Evolutionary conservation across 2,797 vertebrate genomes (phyloP), one percentile per base, ranked within the genome.

Genomic region (Micromesistius poutassou): DNA sequence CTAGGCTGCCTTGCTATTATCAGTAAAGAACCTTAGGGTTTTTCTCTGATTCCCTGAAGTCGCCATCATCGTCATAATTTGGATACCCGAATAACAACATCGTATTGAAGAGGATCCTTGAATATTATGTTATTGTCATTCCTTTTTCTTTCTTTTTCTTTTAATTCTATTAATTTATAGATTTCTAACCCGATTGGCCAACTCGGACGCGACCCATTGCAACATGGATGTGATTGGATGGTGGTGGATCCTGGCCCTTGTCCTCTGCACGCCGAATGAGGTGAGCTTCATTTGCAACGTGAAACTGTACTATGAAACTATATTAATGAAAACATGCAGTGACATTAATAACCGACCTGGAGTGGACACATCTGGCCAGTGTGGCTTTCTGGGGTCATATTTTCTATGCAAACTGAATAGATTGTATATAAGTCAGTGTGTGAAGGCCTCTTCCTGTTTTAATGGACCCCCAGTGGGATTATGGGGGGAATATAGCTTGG

Each of bases 341-440:
- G 62, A 68, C 25, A 28, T 68, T 30, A 68, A 28, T 68, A 68
- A 28, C 62, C 62, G 13, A 4, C 25, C 6, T 28, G 62, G 25
- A 28, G 62, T 68, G 62, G 62, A 68, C 10, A 68, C 62, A 68
- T 68, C 55, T 66, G 22, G 55, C 5, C 62, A 68, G 62, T 62
- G 62, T 62, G 1, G 5, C 9, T 62, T 25, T 62, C 14, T 62
- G 28, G 25, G 62, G 80, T 87, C 81, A 78, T 81, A 55, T 76
- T 87, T 86, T 85, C 82, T 84, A 50, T 38, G 36, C 1, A 76
- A 76, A 8, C 0, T 25, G 77, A 80, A 77, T 76, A 28, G 74
- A 77, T 80, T 84, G 62, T 75, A 79, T 84, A 80, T 79, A 80
- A 72, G 55, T 40, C 74, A 76, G 73, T 80, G 78, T 12, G 10